phyloP scores from a whole-genome alignment of 1,140 invertebrate genomes.

The Acromyrmex echinatior region DNA sequence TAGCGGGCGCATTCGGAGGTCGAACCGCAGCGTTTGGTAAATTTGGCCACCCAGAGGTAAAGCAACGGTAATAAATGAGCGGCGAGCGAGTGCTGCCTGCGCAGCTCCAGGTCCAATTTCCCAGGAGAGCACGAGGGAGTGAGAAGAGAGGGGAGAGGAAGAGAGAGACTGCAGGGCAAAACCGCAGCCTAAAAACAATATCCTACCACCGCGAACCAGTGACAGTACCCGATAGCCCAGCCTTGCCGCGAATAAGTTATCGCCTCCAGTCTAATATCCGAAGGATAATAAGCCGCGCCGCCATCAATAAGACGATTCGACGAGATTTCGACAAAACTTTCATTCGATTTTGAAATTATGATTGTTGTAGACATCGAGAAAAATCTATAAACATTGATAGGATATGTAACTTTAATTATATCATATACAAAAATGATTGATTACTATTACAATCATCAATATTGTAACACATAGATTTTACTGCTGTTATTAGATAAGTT shows the following conservation, averaged over 20 bases:
- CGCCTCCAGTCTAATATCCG: slow-evolving; percentile 76
- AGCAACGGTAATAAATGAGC: slow-evolving; percentile 85
- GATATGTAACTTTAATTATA: not conserved
- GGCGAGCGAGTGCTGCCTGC: slow-evolving; percentile 80
- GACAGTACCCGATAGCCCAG: slow-evolving; percentile 79
- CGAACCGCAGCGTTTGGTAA: slow-evolving; percentile 76
- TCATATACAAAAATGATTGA: not conserved
- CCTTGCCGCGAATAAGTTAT: slow-evolving; percentile 75
- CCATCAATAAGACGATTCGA: slow-evolving; percentile 56
- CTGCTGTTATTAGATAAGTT: slow-evolving; percentile 29
- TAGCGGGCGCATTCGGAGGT: slow-evolving; percentile 71
- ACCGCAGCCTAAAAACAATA: slow-evolving; percentile 86
- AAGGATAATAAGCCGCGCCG: slow-evolving; percentile 74
- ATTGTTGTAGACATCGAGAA: not conserved
- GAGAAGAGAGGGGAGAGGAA: not conserved
- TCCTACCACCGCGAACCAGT: slow-evolving; percentile 79
- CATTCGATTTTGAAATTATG: slow-evolving; percentile 5
- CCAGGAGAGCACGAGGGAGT: slow-evolving; percentile 77
- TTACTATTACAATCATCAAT: not conserved
- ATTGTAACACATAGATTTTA: slow-evolving; percentile 14
- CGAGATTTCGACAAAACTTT: slow-evolving; percentile 62
- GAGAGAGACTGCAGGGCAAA: slow-evolving; percentile 73
- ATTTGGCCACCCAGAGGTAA: slow-evolving; percentile 85
- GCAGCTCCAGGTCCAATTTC: slow-evolving; percentile 83
- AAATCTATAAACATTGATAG: not conserved